Evolutionary conservation across 1,140 invertebrate genomes (phyloP), one percentile per base, ranked within the genome.

Genomic region (Solen grandis): DNA sequence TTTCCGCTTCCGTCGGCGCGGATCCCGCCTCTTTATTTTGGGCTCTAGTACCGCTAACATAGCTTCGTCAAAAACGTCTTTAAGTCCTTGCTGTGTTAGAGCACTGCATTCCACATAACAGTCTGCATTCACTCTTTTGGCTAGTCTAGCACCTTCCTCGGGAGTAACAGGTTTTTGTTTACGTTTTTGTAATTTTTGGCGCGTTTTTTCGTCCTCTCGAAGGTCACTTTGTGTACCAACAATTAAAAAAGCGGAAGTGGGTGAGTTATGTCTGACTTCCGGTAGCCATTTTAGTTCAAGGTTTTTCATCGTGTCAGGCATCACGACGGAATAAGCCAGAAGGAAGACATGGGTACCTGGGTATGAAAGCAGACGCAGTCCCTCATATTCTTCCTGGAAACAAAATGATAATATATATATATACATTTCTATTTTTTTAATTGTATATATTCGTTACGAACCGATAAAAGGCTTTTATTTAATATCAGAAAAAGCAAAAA

Each of bases 321-420:
- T 99, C 36, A 99, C 98, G 82, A 99, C 98, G 86, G 98, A 99
- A 93, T 99, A 99, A 94, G 98, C 99, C 60, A 99, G 97, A 81
- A 99, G 95, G 93, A 99, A 99, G 69, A 99, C 98, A 93, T 99
- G 98, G 27, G 98, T 99, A 92, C 99, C 97, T 84, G 97, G 97
- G 93, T 99, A 99, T 38, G 97, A 98, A 5, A 99, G 93, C 16
- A 97, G 97, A 88, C 98, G 94, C 57, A 99, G 93, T 84, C 97
- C 94, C 91, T 98, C 97, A 90, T 98, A 99, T 93, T 98, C 97
- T 93, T 99, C 97, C 92, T 98, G 97, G 29, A 82, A 85, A 74
- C 22, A 31, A 76, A 54, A 59, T 16, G 36, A 70, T 14, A 70
- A 62, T n/a, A n/a, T n/a, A n/a, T n/a, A n/a, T n/a, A n/a, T n/a